Percentiles rank a stretch among this genome's conserved stretches.
Evolutionary conservation across 2,888 invertebrate genomes (phyloP).

Genomic region (Lasioglossum morio): DNA sequence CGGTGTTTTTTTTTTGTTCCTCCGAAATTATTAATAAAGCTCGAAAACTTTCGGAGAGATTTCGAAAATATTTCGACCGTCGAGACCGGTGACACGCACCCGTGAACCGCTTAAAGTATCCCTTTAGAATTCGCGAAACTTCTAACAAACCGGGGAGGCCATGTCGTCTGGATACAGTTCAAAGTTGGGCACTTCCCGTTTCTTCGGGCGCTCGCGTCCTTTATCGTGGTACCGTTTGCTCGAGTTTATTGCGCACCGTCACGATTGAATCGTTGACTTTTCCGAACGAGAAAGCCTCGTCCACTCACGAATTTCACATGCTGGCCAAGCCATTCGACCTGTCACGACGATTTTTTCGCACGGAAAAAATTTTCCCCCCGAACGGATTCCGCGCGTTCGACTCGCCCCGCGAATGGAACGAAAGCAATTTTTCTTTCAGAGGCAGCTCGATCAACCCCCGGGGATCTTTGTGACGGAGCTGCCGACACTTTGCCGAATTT

Average conservation of each 20-base stretch:
- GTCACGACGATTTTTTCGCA: too few relatives aligned
- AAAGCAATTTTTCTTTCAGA: too few relatives aligned
- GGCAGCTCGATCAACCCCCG: too few relatives aligned
- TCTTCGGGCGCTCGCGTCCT: slow-evolving; percentile 9
- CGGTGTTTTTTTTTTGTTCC: too few relatives aligned
- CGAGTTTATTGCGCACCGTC: slow-evolving; percentile 20
- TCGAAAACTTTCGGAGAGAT: background rate
- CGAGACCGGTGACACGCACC: background rate
- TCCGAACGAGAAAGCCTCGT: background rate
- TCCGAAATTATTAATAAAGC: background rate
- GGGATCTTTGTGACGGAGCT: background rate
- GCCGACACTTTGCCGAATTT: background rate
- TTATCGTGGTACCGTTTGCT: slow-evolving; percentile 5
- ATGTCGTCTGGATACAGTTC: background rate
- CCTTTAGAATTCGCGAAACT: slow-evolving; percentile 8
- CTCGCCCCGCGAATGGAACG: too few relatives aligned
- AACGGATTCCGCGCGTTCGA: too few relatives aligned
- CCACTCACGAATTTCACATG: slow-evolving; percentile 12
- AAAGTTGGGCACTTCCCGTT: slow-evolving; percentile 28
- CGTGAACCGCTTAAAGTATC: background rate
- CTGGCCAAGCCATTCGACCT: slow-evolving; percentile 5
- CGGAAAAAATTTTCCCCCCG: too few relatives aligned
- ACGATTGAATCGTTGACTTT: slow-evolving; percentile 27
- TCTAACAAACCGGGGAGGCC: background rate
- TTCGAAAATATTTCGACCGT: background rate